Evolutionary conservation across 2,113 vertebrate species (phyloP), one percentile per base, ranked within the genome.

Genomic region (Argyrosomus japonicus): DNA sequence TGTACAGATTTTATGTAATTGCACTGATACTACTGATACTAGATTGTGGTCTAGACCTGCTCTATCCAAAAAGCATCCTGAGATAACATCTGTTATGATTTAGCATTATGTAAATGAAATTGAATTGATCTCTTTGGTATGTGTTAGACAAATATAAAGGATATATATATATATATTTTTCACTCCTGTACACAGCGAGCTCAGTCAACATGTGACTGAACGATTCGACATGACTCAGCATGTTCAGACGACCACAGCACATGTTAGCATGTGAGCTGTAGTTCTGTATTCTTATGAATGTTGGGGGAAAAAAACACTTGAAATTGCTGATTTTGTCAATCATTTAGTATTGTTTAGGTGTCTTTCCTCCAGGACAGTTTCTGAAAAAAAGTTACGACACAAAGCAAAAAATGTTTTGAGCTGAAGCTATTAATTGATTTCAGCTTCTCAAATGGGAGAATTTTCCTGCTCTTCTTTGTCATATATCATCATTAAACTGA

Each of bases 171-270:
- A 27, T 27, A 27, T 27, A 27, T 27, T 27, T 74, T 61, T 77
- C 61, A 85, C 70, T 67, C 19, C 60, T 91, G 79, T 58, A 67
- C 81, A 74, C 48, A 69, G 65, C 83, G 61, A 76, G 18, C 21
- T 27, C 61, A 58, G 25, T 54, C 6, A 60, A 67, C 83, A 90
- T 45, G 76, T 90, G 82, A 91, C 43, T 29, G 5, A 50, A 60
- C 48, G 12, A 67, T 15, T 64, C 40, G 12, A 18, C 5, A 84
- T 87, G 82, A 89, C 61, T 86, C 60, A 11, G 23, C 87, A 83
- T 70, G 7, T 68, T 2, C 0, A 40, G 6, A 56, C 23, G 53
- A 60, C 53, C n/a, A 4, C 12, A 54, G 13, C 6, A 53, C 3
- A 47, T 29, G 5, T 47, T 45, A n/a, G n/a, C n/a, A n/a, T 51